Conservation (phyloP, 2,888 invertebrate species). For the Biston stratarius region DNA sequence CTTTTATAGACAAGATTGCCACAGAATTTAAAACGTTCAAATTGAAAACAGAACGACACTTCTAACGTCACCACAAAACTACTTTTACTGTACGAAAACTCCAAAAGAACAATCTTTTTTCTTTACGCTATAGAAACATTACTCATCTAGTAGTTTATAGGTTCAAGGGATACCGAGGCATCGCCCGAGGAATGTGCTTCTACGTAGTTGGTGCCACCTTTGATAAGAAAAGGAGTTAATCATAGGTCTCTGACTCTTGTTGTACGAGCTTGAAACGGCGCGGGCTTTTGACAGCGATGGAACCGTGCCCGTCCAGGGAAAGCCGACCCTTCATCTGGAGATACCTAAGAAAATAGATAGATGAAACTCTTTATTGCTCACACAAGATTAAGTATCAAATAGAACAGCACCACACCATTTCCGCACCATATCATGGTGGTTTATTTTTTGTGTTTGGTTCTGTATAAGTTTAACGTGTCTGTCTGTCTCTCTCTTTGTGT, state of each 20-base stretch:
- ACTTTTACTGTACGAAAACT: no score
- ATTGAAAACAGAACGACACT: no score
- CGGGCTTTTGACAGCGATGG: slow-evolving; percentile 93
- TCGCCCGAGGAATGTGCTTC: slow-evolving; percentile 26
- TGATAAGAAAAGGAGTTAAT: slow-evolving; percentile 80
- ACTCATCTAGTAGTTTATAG: slow-evolving; percentile 5
- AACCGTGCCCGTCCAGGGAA: slow-evolving; percentile 91
- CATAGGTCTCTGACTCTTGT: slow-evolving; percentile 96
- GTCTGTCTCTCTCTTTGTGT: no score
- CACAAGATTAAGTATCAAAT: neutral
- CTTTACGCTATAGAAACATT: no score
- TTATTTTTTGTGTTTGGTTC: no score
- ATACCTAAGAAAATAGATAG: slow-evolving; percentile 68
- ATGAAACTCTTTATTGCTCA: neutral
- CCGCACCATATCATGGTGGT: no score
- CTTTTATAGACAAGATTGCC: no score
- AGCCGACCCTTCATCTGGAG: slow-evolving; percentile 92
- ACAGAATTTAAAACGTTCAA: no score
- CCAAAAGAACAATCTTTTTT: no score
- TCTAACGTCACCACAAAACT: no score
- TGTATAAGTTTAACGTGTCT: no score
- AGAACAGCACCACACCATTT: no score
- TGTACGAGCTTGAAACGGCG: slow-evolving; percentile 95
- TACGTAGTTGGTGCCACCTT: slow-evolving; percentile 3
- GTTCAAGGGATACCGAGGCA: neutral